Evolutionary conservation across 1,140 invertebrate species (phyloP), one percentile per base, ranked within the genome.

Genomic region (Streblospio benedicti): DNA sequence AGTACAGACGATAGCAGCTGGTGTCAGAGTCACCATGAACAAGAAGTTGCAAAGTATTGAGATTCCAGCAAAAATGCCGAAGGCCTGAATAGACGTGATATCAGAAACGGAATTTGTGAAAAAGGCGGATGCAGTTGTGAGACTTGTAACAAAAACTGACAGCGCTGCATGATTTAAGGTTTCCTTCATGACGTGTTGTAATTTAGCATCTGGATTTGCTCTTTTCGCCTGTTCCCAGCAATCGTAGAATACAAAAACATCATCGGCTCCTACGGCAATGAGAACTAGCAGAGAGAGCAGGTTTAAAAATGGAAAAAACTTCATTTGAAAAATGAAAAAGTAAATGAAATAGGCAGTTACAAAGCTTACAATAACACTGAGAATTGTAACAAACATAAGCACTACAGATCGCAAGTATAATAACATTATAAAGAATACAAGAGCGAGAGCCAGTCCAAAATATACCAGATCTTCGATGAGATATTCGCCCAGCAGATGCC

Each of bases 41-140:
- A 93, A 71, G 73, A 92, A 94, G 76, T 95, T 94, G 20, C 86
- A 85, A 49, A 94, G 79, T 38, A 95, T 87, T 31, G 90, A 85
- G 45, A 89, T 91, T 6, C 91, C 91, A 49, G 93, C 87, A 73
- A 95, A 86, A 83, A 96, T 92, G 76, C 92, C 94, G 76, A 97
- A 97, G 80, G 93, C 96, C 67, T 88, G 86, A 47, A 97, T 90
- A 49, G 93, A 90, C n/a, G 91, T 94, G 68, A 97, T 91, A 66
- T 88, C 87, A 72, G 90, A 93, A 50, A 91, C 83, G 73, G 86
- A 87, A 5, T 92, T 94, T 35, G 90, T 87, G 77, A 87, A 91
- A 81, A 97, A 94, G 54, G 93, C 92, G 63, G 88, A 86, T 3
- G 92, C 86, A 31, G 93, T 97, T 20, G 93, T 97, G 41, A 95